phyloP scores from a whole-genome alignment of 2,888 invertebrate species.

The Rhagonycha fulva region DNA sequence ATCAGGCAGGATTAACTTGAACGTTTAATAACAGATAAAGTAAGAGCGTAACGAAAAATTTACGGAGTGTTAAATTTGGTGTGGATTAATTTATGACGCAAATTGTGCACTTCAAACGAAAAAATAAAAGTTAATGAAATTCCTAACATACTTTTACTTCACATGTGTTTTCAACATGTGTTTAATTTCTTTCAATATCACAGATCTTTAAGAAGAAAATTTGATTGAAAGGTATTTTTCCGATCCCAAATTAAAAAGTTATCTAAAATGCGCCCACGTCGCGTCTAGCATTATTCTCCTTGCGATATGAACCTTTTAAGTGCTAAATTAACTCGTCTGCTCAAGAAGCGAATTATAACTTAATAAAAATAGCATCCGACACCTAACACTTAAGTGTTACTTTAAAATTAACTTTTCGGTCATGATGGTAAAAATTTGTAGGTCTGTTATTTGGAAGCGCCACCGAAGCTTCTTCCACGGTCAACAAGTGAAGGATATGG shows the following conservation, averaged over 20 bases:
- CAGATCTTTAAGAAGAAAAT: conserved; percentile 31
- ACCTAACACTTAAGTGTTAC: background rate
- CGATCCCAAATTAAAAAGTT: background rate
- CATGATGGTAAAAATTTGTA: background rate
- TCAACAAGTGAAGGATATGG: background rate
- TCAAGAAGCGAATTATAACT: background rate
- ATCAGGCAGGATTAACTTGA: background rate
- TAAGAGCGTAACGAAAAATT: background rate
- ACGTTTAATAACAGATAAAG: background rate
- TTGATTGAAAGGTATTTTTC: conserved; percentile 42
- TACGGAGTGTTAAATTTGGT: background rate
- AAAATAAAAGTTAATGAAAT: conserved; percentile 45
- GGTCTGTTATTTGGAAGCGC: too few species aligned
- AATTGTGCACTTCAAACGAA: conserved; percentile 32
- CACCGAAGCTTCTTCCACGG: background rate
- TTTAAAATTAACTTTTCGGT: background rate
- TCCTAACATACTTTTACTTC: conserved; percentile 38
- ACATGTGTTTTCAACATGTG: conserved; percentile 42
- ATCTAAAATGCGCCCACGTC: background rate
- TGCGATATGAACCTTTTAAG: background rate
- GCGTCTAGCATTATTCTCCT: background rate
- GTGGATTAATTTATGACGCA: conserved; percentile 39
- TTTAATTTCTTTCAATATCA: conserved; percentile 37
- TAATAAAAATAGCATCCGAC: conserved; percentile 1
- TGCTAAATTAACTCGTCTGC: background rate